Evolutionary conservation across 2,113 vertebrate genomes (phyloP), one percentile per base, ranked within the genome.

Genomic region (Harpagus bidentatus): DNA sequence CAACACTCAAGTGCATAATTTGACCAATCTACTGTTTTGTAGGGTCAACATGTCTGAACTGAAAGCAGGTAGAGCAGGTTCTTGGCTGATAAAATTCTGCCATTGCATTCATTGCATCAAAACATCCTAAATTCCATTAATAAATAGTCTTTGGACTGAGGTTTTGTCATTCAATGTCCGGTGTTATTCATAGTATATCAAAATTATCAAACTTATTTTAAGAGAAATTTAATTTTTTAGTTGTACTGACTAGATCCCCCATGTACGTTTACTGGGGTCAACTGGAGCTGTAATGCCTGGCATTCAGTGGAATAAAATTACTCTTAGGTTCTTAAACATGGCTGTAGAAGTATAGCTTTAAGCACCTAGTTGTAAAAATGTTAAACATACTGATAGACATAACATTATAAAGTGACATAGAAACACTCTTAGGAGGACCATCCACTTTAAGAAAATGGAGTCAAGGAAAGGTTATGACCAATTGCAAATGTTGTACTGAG

Each of bases 401-500:
- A 95, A 70, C 34, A 31, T 81, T 70, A 55, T 61, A 65, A 91
- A 38, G 13, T 47, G 55, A 45, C 52, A 34, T 38, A 74, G 81
- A 61, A 88, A 56, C 22, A 42, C 45, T 89, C 56, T 71, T 88
- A 79, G 59, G 29, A 92, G 43, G 45, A 91, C 65, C 55, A 88
- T 94, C 69, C 47, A 66, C 88, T 94, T 91, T 40, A 61, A 91
- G 82, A 91, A 95, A 92, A 94, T 83, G 47, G 62, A 95, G 58
- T 69, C 61, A 77, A 84, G 74, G 17, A 93, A 93, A 82, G 52
- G 58, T 96, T 96, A 93, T 86, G 90, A 94, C 89, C 91, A 94
- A 72, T 32, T 85, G 69, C 79, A 96, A 95, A 95, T 81, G 79
- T 72, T 87, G 66, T 55, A 56, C 73, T 74, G 82, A 95, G 82